Evolutionary conservation across 2,797 vertebrate species (phyloP), one percentile per base, ranked within the genome.

Genomic region (Eospalax fontanierii): DNA sequence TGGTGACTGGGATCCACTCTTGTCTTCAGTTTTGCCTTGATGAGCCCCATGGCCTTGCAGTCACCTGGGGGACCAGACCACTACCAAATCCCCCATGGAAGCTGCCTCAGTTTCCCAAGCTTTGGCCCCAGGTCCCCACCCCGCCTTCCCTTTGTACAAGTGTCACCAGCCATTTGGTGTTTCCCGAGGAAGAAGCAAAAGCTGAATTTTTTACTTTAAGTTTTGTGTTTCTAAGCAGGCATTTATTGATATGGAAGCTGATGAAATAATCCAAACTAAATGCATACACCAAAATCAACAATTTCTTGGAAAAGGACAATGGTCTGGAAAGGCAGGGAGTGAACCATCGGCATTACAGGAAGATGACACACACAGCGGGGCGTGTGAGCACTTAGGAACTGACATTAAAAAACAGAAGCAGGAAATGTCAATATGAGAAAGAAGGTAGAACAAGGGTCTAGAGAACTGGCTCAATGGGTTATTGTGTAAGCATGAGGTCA

Each of bases 231-330:
- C 84, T 70, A 87, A 43, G 35, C n/a, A 70, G 65, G 30, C 11
- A 90, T 85, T 30, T 63, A 57, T 28, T 59, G n/a, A 73, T 59
- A 74, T 85, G 10, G 28, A 95, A 75, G 15, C 21, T 81, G 92
- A 87, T 89, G 57, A 65, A 83, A 91, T 8, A 83, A 71, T 68
- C 5, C 35, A 68, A 38, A 88, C 4, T 26, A 65, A 35, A 78
- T 70, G 15, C 24, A 24, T 16, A 89, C 82, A 70, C 7, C n/a
- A 54, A 89, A 74, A 93, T n/a, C 50, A 83, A 6, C 10, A 63
- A 24, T 89, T 18, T 85, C 79, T 75, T 61, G 43, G 35, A 80
- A 70, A 84, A 54, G 63, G 3, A 82, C n/a, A 43, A 11, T 61
- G 19, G 2, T 26, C 76, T 66, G 61, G 50, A 65, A 82, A 90